Conservation (phyloP, 1,140 invertebrate species). For the Camponotus pennsylvanicus region DNA sequence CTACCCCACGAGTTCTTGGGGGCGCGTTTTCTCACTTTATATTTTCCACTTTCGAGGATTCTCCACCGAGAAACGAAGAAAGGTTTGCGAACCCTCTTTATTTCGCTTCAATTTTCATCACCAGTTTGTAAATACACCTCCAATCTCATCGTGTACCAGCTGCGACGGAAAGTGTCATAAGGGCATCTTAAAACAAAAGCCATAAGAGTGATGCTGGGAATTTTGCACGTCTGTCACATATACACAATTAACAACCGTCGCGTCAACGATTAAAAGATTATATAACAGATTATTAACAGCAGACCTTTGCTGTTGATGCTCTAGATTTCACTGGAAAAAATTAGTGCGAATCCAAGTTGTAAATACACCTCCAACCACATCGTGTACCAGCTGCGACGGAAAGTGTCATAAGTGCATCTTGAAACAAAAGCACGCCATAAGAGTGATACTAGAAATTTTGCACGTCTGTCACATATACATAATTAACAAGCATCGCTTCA, state of each 20-base stretch:
- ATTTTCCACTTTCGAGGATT: conserved; percentile 38
- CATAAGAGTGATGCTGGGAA: too few relatives aligned
- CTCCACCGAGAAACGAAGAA: conserved; percentile 22
- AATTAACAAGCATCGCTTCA: background rate
- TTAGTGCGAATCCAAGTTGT: background rate
- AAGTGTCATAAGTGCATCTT: too few relatives aligned
- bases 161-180: background rate
- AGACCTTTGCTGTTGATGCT: background rate
- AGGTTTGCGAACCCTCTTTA: conserved; percentile 55
- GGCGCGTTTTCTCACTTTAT: background rate
- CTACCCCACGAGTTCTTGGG: background rate
- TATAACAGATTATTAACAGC: background rate
- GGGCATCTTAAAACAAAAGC: conserved; percentile 10
- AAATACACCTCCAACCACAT: too few relatives aligned
- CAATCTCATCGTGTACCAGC: background rate
- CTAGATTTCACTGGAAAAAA: background rate
- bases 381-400: too few relatives aligned
- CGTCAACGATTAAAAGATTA: background rate
- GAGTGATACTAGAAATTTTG: background rate
- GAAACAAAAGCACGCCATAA: background rate
- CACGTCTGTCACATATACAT: background rate
- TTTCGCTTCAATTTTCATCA: conserved; percentile 55
- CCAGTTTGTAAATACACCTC: conserved; percentile 41
- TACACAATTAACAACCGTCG: too few relatives aligned
- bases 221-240: too few relatives aligned